Percentiles rank a stretch among this genome's conserved stretches.
Conservation (phyloP, 2,113 vertebrate genomes). For the Caretta caretta region DNA sequence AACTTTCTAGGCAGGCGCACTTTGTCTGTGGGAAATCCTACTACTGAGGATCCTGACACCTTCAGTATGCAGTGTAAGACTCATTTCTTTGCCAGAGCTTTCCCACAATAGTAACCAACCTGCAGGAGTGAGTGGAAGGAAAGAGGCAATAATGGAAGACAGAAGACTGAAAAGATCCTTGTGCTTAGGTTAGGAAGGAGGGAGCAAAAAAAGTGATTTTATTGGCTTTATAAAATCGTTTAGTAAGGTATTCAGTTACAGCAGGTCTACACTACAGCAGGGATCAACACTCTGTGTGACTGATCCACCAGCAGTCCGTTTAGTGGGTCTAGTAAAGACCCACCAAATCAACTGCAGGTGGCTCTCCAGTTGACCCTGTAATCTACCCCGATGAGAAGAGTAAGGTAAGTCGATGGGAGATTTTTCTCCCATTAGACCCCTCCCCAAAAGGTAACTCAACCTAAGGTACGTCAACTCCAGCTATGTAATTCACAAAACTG, state of each 20-base stretch:
- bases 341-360: too few species aligned
- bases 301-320: too few species aligned
- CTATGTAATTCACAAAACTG: too few species aligned
- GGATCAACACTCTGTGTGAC: too few species aligned
- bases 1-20: not conserved
- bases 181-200: not conserved
- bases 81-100: not conserved
- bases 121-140: not conserved
- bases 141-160: not conserved
- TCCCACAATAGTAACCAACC: not conserved
- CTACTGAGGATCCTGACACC: not conserved
- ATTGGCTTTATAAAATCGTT: slow-evolving; percentile 42
- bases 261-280: not conserved
- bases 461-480: too few species aligned
- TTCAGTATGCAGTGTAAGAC: not conserved
- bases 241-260: slow-evolving; percentile 35
- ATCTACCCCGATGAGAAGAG: too few species aligned
- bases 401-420: too few species aligned
- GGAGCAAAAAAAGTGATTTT: not conserved
- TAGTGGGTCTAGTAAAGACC: too few species aligned
- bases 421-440: too few species aligned
- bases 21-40: not conserved
- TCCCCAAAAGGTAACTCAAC: too few species aligned
- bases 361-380: too few species aligned
- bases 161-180: not conserved